A percentile compares a stretch with the other conserved stretches of the same genome.
Evolutionary conservation across 2,888 invertebrate species (phyloP).

Genomic region (Lypha dubia): DNA sequence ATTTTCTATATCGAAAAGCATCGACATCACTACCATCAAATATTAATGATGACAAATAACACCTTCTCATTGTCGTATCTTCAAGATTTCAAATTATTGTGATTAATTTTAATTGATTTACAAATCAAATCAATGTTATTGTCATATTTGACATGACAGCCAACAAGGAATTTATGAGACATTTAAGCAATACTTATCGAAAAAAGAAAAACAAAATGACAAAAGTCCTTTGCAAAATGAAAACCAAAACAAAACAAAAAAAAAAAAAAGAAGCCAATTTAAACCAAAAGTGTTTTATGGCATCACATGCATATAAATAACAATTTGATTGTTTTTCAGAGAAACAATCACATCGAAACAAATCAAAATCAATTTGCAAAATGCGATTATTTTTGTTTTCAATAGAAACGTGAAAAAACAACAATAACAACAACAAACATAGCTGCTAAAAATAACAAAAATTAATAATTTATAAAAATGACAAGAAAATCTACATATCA

Average conservation of each 20-base stretch:
- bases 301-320: conserved; percentile 72
- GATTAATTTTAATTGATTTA: conserved; percentile 54
- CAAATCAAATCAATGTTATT: conserved; percentile 65
- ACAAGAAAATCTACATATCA: conserved; percentile 60
- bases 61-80: too few relatives aligned
- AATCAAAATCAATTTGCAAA: conserved; percentile 66
- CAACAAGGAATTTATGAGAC: conserved; percentile 70
- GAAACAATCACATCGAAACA: conserved; percentile 63
- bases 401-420: conserved; percentile 62
- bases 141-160: conserved; percentile 66
- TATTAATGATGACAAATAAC: too few relatives aligned
- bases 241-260: too few relatives aligned
- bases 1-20: too few relatives aligned
- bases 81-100: background rate
- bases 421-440: conserved; percentile 69
- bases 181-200: conserved; percentile 64
- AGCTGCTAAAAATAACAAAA: conserved; percentile 40
- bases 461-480: conserved; percentile 73
- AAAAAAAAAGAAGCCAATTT: conserved; percentile 14
- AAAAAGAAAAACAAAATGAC: conserved; percentile 36
- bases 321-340: conserved; percentile 60
- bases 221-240: conserved; percentile 47
- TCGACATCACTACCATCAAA: too few relatives aligned
- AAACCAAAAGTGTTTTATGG: conserved; percentile 71
- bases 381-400: conserved; percentile 50